These are phyloP conservation scores for Sinocyclocheilus anophthalmus DNA, from an alignment of 2,113 vertebrate genomes.

Conservation along the genomic window DNA sequence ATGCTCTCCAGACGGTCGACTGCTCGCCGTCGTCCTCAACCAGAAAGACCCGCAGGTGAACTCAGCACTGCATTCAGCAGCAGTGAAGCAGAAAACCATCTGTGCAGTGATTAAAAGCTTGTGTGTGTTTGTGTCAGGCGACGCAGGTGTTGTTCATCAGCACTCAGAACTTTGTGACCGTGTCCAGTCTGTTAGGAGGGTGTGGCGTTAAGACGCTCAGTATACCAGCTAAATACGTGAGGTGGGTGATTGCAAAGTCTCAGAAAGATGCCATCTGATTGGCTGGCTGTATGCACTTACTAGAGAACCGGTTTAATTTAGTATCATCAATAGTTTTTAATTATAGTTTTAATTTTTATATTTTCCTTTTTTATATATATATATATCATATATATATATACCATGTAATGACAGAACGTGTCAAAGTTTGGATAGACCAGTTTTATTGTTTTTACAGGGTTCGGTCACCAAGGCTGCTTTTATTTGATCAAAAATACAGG, in stretches of 20 bases:
- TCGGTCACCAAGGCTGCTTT: too few species aligned
- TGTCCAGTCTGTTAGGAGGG: conserved; percentile 84
- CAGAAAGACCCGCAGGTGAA: conserved; percentile 88
- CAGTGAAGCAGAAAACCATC: background rate
- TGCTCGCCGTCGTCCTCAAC: conserved; percentile 86
- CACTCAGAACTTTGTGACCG: conserved; percentile 83
- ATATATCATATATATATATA: too few species aligned
- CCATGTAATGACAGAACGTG: too few species aligned
- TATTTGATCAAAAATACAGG: too few species aligned
- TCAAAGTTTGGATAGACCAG: too few species aligned
- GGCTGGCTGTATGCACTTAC: background rate
- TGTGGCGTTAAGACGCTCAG: conserved; percentile 83
- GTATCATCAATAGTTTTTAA: too few species aligned
- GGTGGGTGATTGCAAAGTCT: conserved; percentile 67
- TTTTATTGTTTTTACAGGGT: too few species aligned
- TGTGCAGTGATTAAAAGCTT: background rate
- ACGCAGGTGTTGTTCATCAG: conserved; percentile 90
- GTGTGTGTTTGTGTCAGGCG: conserved; percentile 73
- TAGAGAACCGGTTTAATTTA: too few species aligned
- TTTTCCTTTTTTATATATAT: too few species aligned
- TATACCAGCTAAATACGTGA: conserved; percentile 81
- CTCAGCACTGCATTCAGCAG: background rate
- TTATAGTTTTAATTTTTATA: too few species aligned
- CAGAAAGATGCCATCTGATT: background rate
- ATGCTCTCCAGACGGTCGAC: conserved; percentile 85